Evolutionary conservation across 2,888 invertebrate genomes (phyloP), one percentile per base, ranked within the genome.

Genomic region (Oscheius sp.): DNA sequence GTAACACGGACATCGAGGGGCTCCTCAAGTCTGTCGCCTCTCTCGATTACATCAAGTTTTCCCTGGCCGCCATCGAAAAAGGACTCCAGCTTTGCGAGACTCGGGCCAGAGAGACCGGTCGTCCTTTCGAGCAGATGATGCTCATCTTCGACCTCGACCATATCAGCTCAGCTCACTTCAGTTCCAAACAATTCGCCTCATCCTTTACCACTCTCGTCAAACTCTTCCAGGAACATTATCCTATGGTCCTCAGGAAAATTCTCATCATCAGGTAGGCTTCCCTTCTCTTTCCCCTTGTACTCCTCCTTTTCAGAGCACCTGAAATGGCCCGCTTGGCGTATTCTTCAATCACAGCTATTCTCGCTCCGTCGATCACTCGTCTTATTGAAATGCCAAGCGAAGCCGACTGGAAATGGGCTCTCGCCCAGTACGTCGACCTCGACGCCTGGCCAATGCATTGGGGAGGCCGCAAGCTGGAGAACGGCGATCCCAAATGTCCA

Each of bases 181-280:
- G 81, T 27, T 84, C 81, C 76, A 86, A 85, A 73, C 86, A 86
- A 59, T 88, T 88, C 75, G 87, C 88, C 53, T 85, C 87, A 16
- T 84, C 87, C 21, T 88, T 88, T 76, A 86, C 88, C 16, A 88
- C 88, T 12, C 80, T 88, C n/a, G 80, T 88, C 71, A 81, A 83
- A 27, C 79, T 88, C 43, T 88, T 87, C 80, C 87, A 88, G 75
- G 87, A 88, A 72, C 86, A 88, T 72, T 88, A 88, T 73, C 88
- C 88, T 7, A 74, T 88, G 53, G 81, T 86, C 7, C 73, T 88
- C 43, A 76, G 85, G 52, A 88, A 88, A 74, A 86, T 88, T 70
- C 78, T 88, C 18, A 85, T 88, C 63, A 86, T 88, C 53, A 68
- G 80, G 81, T 81, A 9, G 64, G 5, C 35, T 21, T 3, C n/a